Conservation (phyloP, 64 coral and sea anemone genomes). For the Montipora efflorescens region DNA sequence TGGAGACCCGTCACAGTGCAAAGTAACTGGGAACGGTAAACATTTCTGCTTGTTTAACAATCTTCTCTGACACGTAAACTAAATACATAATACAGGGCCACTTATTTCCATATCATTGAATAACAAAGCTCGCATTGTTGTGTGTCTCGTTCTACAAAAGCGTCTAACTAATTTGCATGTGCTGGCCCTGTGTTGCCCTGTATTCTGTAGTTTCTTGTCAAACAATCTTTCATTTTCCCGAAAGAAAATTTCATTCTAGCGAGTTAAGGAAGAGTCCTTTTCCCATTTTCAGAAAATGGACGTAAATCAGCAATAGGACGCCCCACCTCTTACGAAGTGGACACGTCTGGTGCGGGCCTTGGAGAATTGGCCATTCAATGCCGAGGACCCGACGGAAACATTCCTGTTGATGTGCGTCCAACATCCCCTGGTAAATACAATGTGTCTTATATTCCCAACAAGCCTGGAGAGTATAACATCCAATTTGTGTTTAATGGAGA, state of each 20-base stretch:
- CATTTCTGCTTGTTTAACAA: too few species aligned
- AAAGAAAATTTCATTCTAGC: too few species aligned
- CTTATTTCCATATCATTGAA: too few species aligned
- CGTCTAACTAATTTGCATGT: too few species aligned
- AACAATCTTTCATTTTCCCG: neutral
- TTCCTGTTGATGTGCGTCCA: constrained; percentile 76
- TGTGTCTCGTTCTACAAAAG: too few species aligned
- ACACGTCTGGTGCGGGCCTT: constrained; percentile 82
- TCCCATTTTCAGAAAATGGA: constrained; percentile 34
- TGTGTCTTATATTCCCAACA: constrained; percentile 72
- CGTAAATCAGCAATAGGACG: constrained; percentile 65
- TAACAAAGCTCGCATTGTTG: too few species aligned
- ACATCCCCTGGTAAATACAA: constrained; percentile 61
- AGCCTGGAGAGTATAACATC: constrained; percentile 73
- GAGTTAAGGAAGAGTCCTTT: neutral
- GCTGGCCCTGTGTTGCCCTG: too few species aligned
- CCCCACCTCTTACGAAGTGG: constrained; percentile 70
- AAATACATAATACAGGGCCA: too few species aligned
- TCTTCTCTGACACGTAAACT: neutral
- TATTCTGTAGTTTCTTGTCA: neutral
- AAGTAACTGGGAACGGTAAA: constrained; percentile 54
- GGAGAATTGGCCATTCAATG: constrained; percentile 89
- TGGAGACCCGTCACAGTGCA: constrained; percentile 82
- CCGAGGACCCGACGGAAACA: constrained; percentile 66
- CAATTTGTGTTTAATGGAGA: constrained; percentile 89